phyloP scores from a whole-genome alignment of 1,140 invertebrate species.

The Trinorchestia longiramus region DNA sequence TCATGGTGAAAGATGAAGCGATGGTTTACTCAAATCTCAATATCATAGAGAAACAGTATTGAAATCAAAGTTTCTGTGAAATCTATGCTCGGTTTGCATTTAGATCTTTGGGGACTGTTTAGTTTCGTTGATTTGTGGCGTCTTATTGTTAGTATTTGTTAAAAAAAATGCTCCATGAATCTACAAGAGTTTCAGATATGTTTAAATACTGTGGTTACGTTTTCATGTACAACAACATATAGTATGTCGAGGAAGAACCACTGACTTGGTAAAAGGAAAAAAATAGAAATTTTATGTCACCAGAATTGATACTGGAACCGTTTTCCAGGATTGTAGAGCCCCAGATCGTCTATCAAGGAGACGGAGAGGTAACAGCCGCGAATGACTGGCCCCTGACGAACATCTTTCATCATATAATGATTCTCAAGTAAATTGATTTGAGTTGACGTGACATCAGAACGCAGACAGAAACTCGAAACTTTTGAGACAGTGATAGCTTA shows the following conservation, averaged over 20 bases:
- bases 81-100: no score
- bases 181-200: neutral
- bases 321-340: neutral
- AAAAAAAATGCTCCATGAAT: no score
- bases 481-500: neutral
- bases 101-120: no score
- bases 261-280: neutral
- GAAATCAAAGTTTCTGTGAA: no score
- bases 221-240: neutral
- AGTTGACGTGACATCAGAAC: neutral
- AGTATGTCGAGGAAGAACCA: neutral
- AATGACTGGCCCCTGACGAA: neutral
- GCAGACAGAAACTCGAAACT: neutral
- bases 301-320: neutral
- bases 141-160: no score
- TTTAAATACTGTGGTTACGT: neutral
- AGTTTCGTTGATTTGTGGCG: no score
- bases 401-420: neutral
- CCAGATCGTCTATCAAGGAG: neutral
- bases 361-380: neutral
- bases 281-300: neutral
- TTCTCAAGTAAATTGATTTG: neutral
- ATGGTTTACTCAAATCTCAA: no score
- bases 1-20: no score
- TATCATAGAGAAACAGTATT: no score